Evolutionary conservation across 2,113 vertebrate genomes (phyloP), one percentile per base, ranked within the genome.

Genomic region (Alethe castanea): DNA sequence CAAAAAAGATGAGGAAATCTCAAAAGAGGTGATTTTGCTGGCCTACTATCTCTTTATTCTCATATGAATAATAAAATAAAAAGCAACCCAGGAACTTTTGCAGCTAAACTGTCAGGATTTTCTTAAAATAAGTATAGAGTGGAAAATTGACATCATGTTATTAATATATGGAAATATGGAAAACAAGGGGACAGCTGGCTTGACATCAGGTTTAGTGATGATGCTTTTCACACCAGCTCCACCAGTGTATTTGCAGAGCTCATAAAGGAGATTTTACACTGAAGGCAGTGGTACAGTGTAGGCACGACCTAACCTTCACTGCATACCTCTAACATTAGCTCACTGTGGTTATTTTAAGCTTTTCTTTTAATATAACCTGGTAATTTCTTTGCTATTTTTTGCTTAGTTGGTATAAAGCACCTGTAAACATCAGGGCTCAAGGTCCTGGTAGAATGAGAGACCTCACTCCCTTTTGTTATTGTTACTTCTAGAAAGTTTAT

Each of bases 311-410:
- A 94, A 53, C 72, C 54, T 78, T 90, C 56, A 24, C 62, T 92
- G 67, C 85, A 72, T 96, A 57, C 40, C 57, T 96, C 88, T 92
- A 52, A 62, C 40, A 44, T 96, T 86, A 96, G 60, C 70, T 92
- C 86, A 94, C 80, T n/a, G 3, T 2, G 7, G 64, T 86, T 96
- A 86, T 95, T 97, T 97, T 96, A 91, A 79, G 74, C 42, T 88
- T 65, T 83, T 91, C 84, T 95, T 97, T 96, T 96, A 91, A 92
- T 94, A 95, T 84, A 86, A 96, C 53, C 83, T 70, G 94, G 44
- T 77, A 81, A 95, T 95, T 97, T 96, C 64, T 86, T 86, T 88
- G 56, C 85, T 95, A 90, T 96, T 96, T 97, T 96, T 91, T 92
- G 36, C 66, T 48, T 61, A 36, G 35, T 60, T 74, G 88, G 65